Evolutionary conservation across 2,113 vertebrate species (phyloP), one percentile per base, ranked within the genome.

Genomic region (Myxocyprinus asiaticus): DNA sequence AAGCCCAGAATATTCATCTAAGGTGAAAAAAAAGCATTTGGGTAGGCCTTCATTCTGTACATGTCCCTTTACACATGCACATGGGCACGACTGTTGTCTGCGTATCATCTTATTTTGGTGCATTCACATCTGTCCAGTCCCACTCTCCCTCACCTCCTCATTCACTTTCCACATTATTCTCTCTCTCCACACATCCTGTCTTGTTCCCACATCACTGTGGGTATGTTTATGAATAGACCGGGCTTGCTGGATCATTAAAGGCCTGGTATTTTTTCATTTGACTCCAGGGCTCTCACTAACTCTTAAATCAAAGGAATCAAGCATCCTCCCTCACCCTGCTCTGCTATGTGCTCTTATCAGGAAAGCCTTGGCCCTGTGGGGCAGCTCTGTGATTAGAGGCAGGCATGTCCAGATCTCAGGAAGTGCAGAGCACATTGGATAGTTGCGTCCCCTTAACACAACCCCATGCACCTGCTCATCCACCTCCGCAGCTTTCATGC

Each of bases 1-100:
- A 88, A 95, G 90, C 88, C 90, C 92, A 83, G 93, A 95, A 90
- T 94, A 92, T 76, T 94, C 93, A 33, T 33, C 22, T 33, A 33
- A 33, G 22, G 22, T 33, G 22, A 33, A 33, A 33, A 33, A 33
- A 33, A 33, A n/a, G n/a, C n/a, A n/a, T n/a, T n/a, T n/a, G n/a
- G n/a, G n/a, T n/a, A n/a, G n/a, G n/a, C n/a, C n/a, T n/a, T n/a
- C n/a, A n/a, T n/a, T n/a, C n/a, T n/a, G n/a, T n/a, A n/a, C n/a
- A n/a, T n/a, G n/a, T n/a, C n/a, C n/a, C n/a, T n/a, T n/a, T n/a
- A n/a, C n/a, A n/a, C n/a, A n/a, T n/a, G n/a, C 22, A 33, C 3
- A 33, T 33, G 22, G 22, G 22, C 22, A 33, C 3, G 1, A 33
- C 22, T 33, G 22, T 33, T 33, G 22, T 33, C 22, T 33, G 22